Evolutionary conservation across 1,140 invertebrate genomes (phyloP), one percentile per base, ranked within the genome.

Genomic region (Trichomalopsis sarcophagae): DNA sequence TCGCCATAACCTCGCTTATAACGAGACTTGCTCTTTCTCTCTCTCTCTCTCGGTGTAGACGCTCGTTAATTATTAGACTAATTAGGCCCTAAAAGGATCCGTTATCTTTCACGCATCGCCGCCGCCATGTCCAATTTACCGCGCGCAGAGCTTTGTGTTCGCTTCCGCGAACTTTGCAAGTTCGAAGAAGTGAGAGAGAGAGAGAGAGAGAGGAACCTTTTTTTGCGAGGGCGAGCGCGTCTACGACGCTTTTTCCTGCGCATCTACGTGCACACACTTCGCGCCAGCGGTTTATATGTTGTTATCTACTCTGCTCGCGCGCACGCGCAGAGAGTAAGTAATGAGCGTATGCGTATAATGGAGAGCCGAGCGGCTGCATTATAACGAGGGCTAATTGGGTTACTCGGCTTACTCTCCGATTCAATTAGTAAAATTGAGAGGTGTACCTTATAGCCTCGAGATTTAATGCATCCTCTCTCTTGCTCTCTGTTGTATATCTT

Each of bases 51-150:
- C 13, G 21, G 11, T 30, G 2, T n/a, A n/a, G 36, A 4, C 2
- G 33, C 71, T 27, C 71, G 47, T 84, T 80, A 84, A 84, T 84
- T 80, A 77, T 40, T 40, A 36, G 30, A 66, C 44, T 81, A 75
- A 84, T 84, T 84, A 78, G 69, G 23, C 23, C 68, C 55, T 4
- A 13, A 76, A 23, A 27, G 78, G 2, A 30, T 11, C 84, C 84
- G 84, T 81, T 84, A 84, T 69, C 62, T 23, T 80, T 55, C 55
- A 80, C 78, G 78, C 78, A 80, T 69, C 78, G 62, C 30, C 78
- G 62, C 23, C 50, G 30, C 50, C 33, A 21, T 21, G 23, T 33
- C 23, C 69, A 30, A 30, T 75, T 75, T 75, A 75, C 73, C 36
- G 73, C 73, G 40, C 69, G 1, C 21, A 17, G 55, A 62, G 55